These are phyloP conservation scores for Myrmophylax atrothorax DNA, from an alignment of 2,113 vertebrate species.

Conservation along the genomic window DNA sequence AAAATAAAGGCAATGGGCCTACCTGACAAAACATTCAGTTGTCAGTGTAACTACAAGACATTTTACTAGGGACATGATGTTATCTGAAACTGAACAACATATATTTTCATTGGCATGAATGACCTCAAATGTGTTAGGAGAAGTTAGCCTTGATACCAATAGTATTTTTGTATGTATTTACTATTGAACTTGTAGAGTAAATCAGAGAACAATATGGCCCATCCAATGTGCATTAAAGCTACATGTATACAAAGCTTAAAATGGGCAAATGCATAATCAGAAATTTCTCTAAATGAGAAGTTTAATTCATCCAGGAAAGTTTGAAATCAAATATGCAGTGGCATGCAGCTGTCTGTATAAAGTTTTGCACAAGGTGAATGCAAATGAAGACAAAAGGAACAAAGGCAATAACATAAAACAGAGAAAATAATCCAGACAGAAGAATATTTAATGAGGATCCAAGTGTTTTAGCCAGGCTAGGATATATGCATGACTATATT, in stretches of 20 bases:
- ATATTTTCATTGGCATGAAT: neutral
- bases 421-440: neutral
- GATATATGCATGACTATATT: neutral
- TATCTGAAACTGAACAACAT: neutral
- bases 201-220: neutral
- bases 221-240: neutral
- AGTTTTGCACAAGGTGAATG: neutral
- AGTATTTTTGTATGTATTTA: neutral
- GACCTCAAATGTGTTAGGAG: neutral
- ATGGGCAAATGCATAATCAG: neutral
- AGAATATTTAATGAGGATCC: slow-evolving; percentile 2
- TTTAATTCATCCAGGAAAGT: neutral
- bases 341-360: neutral
- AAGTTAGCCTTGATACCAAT: neutral
- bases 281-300: neutral
- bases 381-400: neutral
- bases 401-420: neutral
- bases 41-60: neutral
- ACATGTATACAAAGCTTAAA: neutral
- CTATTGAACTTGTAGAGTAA: neutral
- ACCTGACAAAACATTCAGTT: neutral
- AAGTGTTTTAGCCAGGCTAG: neutral
- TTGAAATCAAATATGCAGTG: neutral
- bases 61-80: neutral
- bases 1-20: neutral